A percentile compares a stretch with the other conserved stretches of the same genome.
Evolutionary conservation across 2,797 vertebrate species (phyloP).

Genomic region (Rousettus madagascariensis): DNA sequence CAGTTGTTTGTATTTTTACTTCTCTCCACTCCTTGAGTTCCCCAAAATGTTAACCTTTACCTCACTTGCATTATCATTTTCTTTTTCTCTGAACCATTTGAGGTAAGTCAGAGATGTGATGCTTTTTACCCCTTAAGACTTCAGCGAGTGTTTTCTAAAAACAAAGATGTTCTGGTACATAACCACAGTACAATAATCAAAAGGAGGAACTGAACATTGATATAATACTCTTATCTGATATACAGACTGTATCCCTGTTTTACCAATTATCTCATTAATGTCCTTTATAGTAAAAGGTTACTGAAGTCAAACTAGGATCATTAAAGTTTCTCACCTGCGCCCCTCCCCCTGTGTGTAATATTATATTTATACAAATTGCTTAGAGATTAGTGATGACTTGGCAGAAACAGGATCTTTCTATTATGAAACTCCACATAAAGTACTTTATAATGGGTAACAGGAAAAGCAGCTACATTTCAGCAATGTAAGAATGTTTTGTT

Average conservation of each 20-base stretch:
- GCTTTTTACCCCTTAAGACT: neutral
- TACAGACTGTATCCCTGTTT: neutral
- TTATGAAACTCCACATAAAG: neutral
- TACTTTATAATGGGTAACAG: neutral
- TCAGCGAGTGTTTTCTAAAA: neutral
- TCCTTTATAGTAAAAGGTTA: neutral
- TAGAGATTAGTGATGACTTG: neutral
- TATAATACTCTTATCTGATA: neutral
- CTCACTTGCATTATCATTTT: neutral
- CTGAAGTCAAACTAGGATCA: neutral
- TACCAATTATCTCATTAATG: neutral
- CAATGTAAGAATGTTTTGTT: neutral
- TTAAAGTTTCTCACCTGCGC: neutral
- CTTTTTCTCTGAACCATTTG: neutral
- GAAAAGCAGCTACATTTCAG: neutral
- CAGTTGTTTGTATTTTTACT: neutral
- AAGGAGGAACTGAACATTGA: neutral
- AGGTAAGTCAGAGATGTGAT: neutral
- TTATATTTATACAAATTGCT: neutral
- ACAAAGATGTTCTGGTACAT: neutral
- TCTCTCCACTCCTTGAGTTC: neutral
- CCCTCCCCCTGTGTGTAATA: neutral
- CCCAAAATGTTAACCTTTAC: neutral
- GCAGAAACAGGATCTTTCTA: neutral
- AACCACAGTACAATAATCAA: neutral